These are phyloP conservation scores for Tenthredo scrophulariae DNA, from an alignment of 2,888 invertebrate genomes.

Conservation along the genomic window DNA sequence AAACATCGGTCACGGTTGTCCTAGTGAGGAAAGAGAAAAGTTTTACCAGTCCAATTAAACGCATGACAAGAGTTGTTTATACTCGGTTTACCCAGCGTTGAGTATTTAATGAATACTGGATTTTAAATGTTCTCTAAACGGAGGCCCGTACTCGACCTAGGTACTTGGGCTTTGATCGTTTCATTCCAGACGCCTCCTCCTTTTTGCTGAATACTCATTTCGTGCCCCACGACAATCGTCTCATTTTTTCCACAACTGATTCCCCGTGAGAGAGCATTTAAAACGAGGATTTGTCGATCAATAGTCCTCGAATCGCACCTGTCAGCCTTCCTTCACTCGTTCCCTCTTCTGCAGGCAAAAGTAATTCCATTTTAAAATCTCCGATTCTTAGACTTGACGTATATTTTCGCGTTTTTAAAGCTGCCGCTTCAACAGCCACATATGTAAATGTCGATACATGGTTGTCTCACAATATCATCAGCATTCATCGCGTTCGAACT, in stretches of 20 bases:
- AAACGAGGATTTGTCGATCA: constrained; percentile 22
- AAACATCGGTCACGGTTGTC: background rate
- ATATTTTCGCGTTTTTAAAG: constrained; percentile 13
- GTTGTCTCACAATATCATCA: background rate
- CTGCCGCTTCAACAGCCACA: background rate
- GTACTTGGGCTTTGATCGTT: constrained; percentile 33
- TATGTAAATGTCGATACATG: background rate
- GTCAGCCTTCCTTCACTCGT: background rate
- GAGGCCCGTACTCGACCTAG: constrained; percentile 2
- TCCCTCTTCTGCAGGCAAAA: background rate
- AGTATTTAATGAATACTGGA: constrained; percentile 22
- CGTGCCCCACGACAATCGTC: constrained; percentile 22
- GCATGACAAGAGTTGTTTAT: background rate
- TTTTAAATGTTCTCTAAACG: constrained; percentile 30
- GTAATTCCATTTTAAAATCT: constrained; percentile 7
- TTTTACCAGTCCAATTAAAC: background rate
- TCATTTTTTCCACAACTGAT: constrained; percentile 29
- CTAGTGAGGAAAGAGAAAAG: background rate
- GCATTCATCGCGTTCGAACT: background rate
- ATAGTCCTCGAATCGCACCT: constrained; percentile 20
- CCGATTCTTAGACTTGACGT: background rate
- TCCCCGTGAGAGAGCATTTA: constrained; percentile 28
- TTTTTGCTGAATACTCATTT: constrained; percentile 27
- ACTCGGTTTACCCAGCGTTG: constrained; percentile 13
- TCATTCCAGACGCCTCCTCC: constrained; percentile 1